Evolutionary conservation across 2,113 vertebrate species (phyloP).

Genomic region (Tupaia chinensis): DNA sequence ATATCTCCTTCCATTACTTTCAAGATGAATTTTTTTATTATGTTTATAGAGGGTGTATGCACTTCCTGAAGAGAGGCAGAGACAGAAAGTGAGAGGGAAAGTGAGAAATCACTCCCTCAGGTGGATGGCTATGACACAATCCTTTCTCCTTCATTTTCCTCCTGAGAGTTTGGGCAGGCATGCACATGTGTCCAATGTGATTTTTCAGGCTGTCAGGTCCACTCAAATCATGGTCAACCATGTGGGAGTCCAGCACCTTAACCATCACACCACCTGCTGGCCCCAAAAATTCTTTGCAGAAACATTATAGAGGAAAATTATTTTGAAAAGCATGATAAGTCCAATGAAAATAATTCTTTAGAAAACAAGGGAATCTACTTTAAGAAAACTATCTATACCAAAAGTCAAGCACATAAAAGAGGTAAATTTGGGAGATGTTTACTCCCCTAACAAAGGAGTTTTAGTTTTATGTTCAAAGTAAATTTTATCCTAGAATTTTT

Average conservation of each 20-base stretch:
- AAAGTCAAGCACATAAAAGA: background rate
- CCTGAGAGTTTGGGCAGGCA: too few species aligned
- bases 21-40: background rate
- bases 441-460: background rate
- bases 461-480: constrained; percentile 16
- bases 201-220: too few species aligned
- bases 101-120: too few species aligned
- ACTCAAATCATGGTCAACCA: too few species aligned
- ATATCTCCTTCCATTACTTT: background rate
- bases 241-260: too few species aligned
- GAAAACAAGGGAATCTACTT: background rate
- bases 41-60: too few species aligned
- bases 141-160: too few species aligned
- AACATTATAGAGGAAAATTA: background rate
- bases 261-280: too few species aligned
- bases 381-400: background rate
- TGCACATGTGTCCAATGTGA: too few species aligned
- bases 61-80: too few species aligned
- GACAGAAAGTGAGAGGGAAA: too few species aligned
- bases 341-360: background rate
- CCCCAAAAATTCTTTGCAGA: background rate
- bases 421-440: background rate
- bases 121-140: too few species aligned
- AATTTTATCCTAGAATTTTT: background rate
- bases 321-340: background rate